Evolutionary conservation across 2,888 invertebrate genomes (phyloP), one percentile per base, ranked within the genome.

Genomic region (Dicyrtomina minuta): DNA sequence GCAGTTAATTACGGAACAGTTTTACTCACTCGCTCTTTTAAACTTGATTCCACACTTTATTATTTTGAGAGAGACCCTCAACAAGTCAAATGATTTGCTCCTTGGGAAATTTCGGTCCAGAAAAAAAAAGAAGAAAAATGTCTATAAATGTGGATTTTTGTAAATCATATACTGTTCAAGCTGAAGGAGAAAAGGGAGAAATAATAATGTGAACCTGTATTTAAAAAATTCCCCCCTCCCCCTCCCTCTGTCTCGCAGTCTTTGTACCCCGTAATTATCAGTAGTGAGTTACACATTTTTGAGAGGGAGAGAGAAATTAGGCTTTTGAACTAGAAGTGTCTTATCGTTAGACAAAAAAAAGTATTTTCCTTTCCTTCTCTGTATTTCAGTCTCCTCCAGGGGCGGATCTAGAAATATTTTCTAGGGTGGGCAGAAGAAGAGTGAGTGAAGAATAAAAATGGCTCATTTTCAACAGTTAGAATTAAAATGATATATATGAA

Each of bases 251-350:
- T 43, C 10, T 43, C 10, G 8, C 10, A 12, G 43, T 43, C 10
- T 46, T 17, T 39, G 2, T n/a, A 58, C 15, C 58, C 58, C 20
- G 58, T 58, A 58, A 58, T 58, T 56, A n/a, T n/a, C n/a, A n/a
- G n/a, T 33, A 33, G 33, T 33, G 33, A 33, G 33, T 33, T 33
- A 46, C 17, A 51, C n/a, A 20, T 17, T 22, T 51, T 51, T 51
- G 20, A 17, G 17, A 46, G 51, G 17, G 20, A 17, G 17, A 46
- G 51, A 51, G 33, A n/a, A 51, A 51, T 51, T 51, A 51, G 51
- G 17, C 17, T 10, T 3, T 3, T 12, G 46, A 46, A 12, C 15
- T n/a, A 6, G 46, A 46, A 46, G 12, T 6, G 13, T 46, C 46
- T 17, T 17, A 3, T 13, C 2, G 8, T n/a, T n/a, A n/a, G n/a